Base-by-base conservation (phyloP, 1,140 invertebrate genomes). In the Lepidurus arcticus region DNA sequence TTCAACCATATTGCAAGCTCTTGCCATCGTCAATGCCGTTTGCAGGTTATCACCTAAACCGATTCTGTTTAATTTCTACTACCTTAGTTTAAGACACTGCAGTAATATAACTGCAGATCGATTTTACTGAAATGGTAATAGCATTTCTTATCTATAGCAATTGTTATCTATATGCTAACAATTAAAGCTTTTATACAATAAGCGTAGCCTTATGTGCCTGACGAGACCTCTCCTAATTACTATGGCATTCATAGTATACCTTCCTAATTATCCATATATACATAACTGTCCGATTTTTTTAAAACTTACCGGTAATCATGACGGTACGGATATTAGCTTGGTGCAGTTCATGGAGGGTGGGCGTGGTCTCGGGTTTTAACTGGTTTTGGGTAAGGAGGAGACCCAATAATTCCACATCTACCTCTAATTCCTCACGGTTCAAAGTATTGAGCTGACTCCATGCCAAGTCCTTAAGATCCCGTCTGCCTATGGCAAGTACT, bases 21-120 rank as follows among this genome's bases (percentile, higher is more conserved):
- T 82, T 9, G 87, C 88, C n/a, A 88, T 86, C 82, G 86, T 87
- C n/a, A 89, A 81, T 8, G 88, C 89, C n/a, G 89, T 90, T 74
- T 88, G 83, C 21, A 90, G 85, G 82, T 89, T 90, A 81, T 90
- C 89, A 45, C 87, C 84, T 84, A 76, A 34, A 76, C 9, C 75
- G 53, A 44, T 75, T 44, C 0, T 6, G 16, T 43, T 26, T 1
- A 26, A 75, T 42, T 21, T 10, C 4, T 74, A 21, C 42, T 24
- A 4, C 34, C 4, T 34, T 34, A 34, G 34, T 34, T 34, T 34
- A 34, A 34, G 34, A 34, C 2, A 73, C 65, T 0, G 24, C n/a
- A 73, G n/a, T 3, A n/a, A n/a, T 5, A 21, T 24, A 73, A 73
- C 65, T 74, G 6, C 4, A 21, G 1, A 3, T 74, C 42, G 1